A percentile compares a stretch with the other conserved stretches of the same genome.
phyloP scores from a whole-genome alignment of 2,113 vertebrate genomes.

The Tragelaphus imberbis region DNA sequence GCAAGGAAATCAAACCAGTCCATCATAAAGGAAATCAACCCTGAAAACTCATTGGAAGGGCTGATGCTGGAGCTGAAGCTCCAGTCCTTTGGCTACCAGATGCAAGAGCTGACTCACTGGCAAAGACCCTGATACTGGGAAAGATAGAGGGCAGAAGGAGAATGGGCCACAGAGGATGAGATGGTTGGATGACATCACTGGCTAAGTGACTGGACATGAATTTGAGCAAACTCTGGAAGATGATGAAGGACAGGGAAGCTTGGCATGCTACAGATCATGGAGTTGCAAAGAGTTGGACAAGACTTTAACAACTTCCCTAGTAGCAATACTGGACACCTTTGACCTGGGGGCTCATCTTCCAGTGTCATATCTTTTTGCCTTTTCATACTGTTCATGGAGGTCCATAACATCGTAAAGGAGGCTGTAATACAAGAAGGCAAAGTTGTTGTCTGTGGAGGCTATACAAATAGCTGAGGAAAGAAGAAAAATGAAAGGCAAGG shows the following conservation, averaged over 20 bases:
- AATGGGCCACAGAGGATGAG: background rate
- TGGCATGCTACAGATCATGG: accelerated
- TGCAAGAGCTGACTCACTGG: background rate
- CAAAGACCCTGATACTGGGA: background rate
- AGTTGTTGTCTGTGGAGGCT: background rate
- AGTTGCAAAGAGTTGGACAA: background rate
- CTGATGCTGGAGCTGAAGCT: background rate
- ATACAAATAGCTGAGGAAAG: background rate
- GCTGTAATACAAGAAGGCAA: background rate
- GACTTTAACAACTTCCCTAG: background rate
- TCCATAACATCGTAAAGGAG: background rate
- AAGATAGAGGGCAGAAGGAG: background rate
- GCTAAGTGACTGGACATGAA: background rate
- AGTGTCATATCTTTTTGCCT: background rate
- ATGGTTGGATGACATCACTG: background rate
- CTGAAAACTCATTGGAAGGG: background rate
- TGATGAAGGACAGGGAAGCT: background rate
- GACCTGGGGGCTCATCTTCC: background rate
- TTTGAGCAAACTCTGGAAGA: background rate
- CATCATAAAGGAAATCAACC: background rate
- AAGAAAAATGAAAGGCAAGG: background rate
- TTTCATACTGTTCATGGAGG: background rate
- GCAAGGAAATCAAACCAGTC: background rate
- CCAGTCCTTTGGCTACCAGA: background rate
- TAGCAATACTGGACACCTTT: background rate